These are phyloP conservation scores for Congeria kusceri DNA, from an alignment of 2,888 invertebrate genomes.

Conservation along the genomic window DNA sequence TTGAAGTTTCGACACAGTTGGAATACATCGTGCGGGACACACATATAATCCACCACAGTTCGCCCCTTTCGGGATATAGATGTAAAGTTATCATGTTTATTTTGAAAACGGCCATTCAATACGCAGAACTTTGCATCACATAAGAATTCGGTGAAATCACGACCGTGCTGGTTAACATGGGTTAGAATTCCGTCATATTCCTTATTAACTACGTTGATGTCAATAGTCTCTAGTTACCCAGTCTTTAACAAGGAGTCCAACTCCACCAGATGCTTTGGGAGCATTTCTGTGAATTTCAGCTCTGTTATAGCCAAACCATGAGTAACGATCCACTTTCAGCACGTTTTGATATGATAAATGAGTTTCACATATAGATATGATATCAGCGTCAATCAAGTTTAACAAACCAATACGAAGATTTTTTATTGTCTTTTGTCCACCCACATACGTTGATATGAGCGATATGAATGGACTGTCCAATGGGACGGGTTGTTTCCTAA, in stretches of 20 bases:
- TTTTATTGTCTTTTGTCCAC: constrained; percentile 47
- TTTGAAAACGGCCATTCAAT: constrained; percentile 24
- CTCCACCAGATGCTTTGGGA: constrained; percentile 48
- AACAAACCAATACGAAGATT: constrained; percentile 1
- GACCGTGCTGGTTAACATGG: constrained; percentile 32
- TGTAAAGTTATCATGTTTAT: constrained; percentile 11
- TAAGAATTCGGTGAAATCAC: constrained; percentile 28
- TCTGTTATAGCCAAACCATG: constrained; percentile 41
- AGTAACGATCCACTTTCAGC: constrained; percentile 22
- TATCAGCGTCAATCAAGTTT: no score
- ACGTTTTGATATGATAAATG: constrained; percentile 15
- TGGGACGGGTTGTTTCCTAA: no score
- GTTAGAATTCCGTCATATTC: constrained; percentile 37
- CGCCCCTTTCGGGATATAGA: constrained; percentile 10
- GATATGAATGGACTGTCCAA: constrained; percentile 1
- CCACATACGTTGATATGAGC: constrained; percentile 47
- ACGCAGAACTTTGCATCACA: constrained; percentile 30
- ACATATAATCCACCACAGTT: constrained; percentile 17
- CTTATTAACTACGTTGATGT: constrained; percentile 34
- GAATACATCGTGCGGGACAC: constrained; percentile 4
- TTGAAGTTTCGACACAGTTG: background rate
- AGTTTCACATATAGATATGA: no score
- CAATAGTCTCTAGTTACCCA: constrained; percentile 10
- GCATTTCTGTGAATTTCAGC: constrained; percentile 33
- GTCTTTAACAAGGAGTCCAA: constrained; percentile 37